These are phyloP conservation scores for Rhagoletis zephyria DNA, from an alignment of 1,140 invertebrate species.

Conservation along the genomic window DNA sequence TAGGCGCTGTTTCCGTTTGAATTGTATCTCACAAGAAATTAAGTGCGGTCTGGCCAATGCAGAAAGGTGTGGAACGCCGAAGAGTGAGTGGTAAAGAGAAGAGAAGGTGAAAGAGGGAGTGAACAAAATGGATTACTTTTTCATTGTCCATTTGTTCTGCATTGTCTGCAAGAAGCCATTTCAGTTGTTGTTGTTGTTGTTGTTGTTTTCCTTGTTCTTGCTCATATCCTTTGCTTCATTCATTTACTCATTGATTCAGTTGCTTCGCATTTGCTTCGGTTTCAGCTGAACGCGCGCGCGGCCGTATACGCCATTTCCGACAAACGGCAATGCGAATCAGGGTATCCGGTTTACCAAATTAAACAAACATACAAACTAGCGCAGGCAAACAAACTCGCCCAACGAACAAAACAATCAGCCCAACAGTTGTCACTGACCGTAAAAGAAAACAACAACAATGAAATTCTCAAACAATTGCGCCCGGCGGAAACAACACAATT, in stretches of 20 bases:
- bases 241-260: background rate
- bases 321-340: slow-evolving; percentile 46
- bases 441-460: background rate
- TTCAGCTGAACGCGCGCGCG: slow-evolving; percentile 42
- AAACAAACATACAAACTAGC: slow-evolving; percentile 35
- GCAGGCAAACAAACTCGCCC: background rate
- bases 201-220: background rate
- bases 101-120: background rate
- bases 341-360: slow-evolving; percentile 39
- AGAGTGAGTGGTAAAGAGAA: background rate
- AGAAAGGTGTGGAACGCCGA: background rate
- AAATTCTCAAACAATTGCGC: slow-evolving; percentile 29
- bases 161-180: background rate
- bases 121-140: slow-evolving; percentile 13
- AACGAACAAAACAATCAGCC: background rate
- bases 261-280: background rate
- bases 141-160: slow-evolving; percentile 18
- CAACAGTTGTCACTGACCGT: background rate
- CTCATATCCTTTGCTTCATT: background rate
- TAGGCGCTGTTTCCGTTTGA: slow-evolving; percentile 14
- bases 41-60: slow-evolving; percentile 11
- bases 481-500: slow-evolving; percentile 49
- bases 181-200: background rate
- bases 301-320: slow-evolving; percentile 22
- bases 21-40: slow-evolving; percentile 35